Conservation (phyloP, 2,113 vertebrate genomes). For the Donacobius atricapilla region DNA sequence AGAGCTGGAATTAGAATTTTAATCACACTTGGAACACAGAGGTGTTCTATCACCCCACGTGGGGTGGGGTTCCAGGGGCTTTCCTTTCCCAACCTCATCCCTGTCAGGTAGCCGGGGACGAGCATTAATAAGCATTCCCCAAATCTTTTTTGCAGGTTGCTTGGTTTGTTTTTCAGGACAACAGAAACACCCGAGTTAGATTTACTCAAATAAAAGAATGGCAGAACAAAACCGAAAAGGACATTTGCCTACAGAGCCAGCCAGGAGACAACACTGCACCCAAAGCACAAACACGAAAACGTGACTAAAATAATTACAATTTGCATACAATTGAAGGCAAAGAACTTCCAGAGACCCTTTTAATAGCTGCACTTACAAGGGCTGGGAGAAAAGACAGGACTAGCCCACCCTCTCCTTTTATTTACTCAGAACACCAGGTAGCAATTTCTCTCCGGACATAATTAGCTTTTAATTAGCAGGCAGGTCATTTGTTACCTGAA, state of each 20-base stretch:
- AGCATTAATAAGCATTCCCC: background rate
- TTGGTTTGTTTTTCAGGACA: background rate
- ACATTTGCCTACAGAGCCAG: background rate
- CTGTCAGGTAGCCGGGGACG: background rate
- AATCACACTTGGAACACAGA: background rate
- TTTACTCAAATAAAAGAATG: background rate
- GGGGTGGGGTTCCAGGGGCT: background rate
- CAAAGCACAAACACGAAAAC: background rate
- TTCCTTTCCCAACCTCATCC: background rate
- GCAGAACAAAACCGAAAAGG: background rate
- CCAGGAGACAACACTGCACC: background rate
- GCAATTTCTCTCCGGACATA: background rate
- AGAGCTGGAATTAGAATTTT: background rate
- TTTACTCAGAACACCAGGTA: background rate
- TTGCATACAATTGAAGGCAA: background rate
- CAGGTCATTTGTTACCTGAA: background rate
- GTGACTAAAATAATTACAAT: rapidly evolving
- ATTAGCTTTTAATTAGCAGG: slow-evolving; percentile 11
- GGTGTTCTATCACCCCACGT: background rate
- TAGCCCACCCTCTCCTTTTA: background rate
- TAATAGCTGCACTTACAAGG: rapidly evolving
- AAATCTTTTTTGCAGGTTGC: background rate
- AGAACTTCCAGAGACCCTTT: rapidly evolving
- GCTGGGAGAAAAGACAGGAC: rapidly evolving
- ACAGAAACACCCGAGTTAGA: background rate